A percentile compares a stretch with the other conserved stretches of the same genome.
phyloP scores from a whole-genome alignment of 1,140 invertebrate genomes.

The Aphelenchoides fujianensis region DNA sequence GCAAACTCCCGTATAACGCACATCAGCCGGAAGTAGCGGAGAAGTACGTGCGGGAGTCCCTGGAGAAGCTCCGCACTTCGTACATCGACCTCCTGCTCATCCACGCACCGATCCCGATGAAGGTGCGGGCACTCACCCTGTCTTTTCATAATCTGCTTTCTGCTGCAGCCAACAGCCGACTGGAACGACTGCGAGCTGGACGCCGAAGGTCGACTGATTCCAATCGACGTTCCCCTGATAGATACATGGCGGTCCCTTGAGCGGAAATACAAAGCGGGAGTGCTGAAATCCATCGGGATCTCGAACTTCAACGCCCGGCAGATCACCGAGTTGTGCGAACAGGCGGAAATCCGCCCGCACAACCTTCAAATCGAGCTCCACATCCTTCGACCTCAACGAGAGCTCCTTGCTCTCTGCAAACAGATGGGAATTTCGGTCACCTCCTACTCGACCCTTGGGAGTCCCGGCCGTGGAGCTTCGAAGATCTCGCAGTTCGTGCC shows the following conservation, averaged over 20 bases:
- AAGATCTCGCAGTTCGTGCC: slow-evolving; percentile 30
- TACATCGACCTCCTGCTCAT: slow-evolving; percentile 82
- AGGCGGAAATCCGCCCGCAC: slow-evolving; percentile 39
- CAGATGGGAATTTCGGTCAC: too few species aligned
- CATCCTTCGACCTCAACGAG: slow-evolving; percentile 38
- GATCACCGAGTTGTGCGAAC: slow-evolving; percentile 66
- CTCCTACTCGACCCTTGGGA: slow-evolving; percentile 50
- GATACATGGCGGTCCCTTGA: slow-evolving; percentile 60
- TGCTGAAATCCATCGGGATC: slow-evolving; percentile 63
- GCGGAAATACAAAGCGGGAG: slow-evolving; percentile 56
- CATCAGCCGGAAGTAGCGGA: slow-evolving; percentile 70
- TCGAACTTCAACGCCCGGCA: slow-evolving; percentile 69
- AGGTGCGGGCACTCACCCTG: too few species aligned
- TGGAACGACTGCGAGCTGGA: neutral
- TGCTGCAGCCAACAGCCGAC: slow-evolving; percentile 24
- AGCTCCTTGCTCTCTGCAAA: slow-evolving; percentile 51
- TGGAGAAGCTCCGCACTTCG: slow-evolving; percentile 72
- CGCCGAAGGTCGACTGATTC: slow-evolving; percentile 37
- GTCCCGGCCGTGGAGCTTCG: slow-evolving; percentile 49
- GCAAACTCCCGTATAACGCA: slow-evolving; percentile 66
- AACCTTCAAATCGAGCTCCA: slow-evolving; percentile 44
- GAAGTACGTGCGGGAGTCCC: slow-evolving; percentile 67
- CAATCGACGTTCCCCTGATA: slow-evolving; percentile 31
- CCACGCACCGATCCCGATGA: slow-evolving; percentile 66
- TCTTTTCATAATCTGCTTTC: too few species aligned